Evolutionary conservation across 2,113 vertebrate genomes (phyloP).

Genomic region (Pimephales promelas): DNA sequence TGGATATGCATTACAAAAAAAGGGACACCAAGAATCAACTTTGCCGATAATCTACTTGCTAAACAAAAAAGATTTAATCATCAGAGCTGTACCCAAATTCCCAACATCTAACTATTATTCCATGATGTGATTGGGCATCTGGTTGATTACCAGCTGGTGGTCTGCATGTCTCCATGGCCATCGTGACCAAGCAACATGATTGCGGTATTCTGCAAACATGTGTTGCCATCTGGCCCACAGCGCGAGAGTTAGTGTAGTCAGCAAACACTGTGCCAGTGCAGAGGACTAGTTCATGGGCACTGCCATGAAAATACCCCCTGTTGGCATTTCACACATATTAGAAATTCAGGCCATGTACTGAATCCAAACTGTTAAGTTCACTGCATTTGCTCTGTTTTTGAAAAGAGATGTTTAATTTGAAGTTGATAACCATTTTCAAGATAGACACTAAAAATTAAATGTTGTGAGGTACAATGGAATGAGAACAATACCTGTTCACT

Average conservation of each 20-base stretch:
- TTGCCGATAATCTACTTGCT: neutral
- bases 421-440: neutral
- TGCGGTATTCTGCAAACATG: constrained; percentile 55
- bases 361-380: neutral
- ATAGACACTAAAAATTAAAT: neutral
- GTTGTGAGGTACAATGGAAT: too few species aligned
- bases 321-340: constrained; percentile 10
- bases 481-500: too few species aligned
- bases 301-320: constrained; percentile 32
- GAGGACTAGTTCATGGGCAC: constrained; percentile 29
- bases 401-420: neutral
- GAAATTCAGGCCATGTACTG: neutral
- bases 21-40: neutral
- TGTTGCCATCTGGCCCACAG: constrained; percentile 59
- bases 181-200: constrained; percentile 49
- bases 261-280: constrained; percentile 42
- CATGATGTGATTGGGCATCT: constrained; percentile 51
- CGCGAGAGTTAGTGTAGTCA: constrained; percentile 43
- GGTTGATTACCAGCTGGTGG: constrained; percentile 58
- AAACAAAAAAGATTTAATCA: constrained; percentile 23
- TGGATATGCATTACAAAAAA: constrained; percentile 8
- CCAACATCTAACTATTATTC: constrained; percentile 52
- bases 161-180: constrained; percentile 50
- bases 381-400: neutral
- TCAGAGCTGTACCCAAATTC: constrained; percentile 33